Conservation (phyloP, 2,888 invertebrate species). For the Carabus problematicus region DNA sequence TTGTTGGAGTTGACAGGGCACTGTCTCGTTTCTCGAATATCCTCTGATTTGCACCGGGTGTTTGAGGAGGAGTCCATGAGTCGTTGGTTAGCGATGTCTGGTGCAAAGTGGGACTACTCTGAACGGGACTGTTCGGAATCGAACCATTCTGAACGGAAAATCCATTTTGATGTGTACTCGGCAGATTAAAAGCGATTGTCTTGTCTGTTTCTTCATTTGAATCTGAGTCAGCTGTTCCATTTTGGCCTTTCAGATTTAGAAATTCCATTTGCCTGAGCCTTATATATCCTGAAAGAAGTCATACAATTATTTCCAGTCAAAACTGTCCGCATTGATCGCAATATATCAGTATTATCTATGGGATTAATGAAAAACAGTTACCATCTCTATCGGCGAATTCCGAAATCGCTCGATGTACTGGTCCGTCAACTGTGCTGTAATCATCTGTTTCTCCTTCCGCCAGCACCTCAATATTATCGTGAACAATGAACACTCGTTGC, state of each 20-base stretch:
- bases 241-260: constrained; percentile 22
- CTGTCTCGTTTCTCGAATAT: constrained; percentile 21
- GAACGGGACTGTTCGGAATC: not conserved
- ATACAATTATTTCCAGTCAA: not conserved
- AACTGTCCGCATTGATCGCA: not conserved
- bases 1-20: not conserved
- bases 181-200: not conserved
- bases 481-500: constrained; percentile 71
- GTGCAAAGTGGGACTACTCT: not conserved
- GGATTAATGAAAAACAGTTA: constrained; percentile 45
- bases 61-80: not conserved
- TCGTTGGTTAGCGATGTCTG: too few relatives aligned
- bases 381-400: constrained; percentile 62
- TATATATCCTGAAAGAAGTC: constrained; percentile 32
- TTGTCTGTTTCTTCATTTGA: not conserved
- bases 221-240: constrained; percentile 15
- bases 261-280: constrained; percentile 27
- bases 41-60: constrained; percentile 10
- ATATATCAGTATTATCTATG: not conserved
- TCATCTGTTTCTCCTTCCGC: constrained; percentile 68
- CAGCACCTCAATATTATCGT: constrained; percentile 76
- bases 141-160: constrained; percentile 1
- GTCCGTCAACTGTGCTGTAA: constrained; percentile 66
- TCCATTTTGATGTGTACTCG: not conserved
- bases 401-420: constrained; percentile 69